Percentiles rank a stretch among this genome's conserved stretches.
These are phyloP conservation scores for Drosophila tripunctata DNA, from an alignment of 2,888 invertebrate genomes.

Conservation along the genomic window DNA sequence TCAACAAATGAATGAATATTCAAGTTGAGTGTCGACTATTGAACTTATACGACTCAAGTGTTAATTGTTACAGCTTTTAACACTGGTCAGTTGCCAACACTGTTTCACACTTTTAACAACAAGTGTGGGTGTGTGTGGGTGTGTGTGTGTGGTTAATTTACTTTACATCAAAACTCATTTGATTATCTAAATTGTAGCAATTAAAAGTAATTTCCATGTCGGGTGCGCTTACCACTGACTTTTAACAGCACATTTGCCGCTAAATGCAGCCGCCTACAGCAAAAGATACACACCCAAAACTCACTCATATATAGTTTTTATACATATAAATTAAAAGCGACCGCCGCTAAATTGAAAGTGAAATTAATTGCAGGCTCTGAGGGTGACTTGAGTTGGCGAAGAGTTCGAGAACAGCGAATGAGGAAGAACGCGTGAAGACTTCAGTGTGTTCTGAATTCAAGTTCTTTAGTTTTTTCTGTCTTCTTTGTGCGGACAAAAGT, in stretches of 20 bases:
- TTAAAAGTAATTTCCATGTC: conserved; percentile 76
- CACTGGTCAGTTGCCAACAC: conserved; percentile 16
- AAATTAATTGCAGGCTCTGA: conserved; percentile 76
- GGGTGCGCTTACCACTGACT: conserved; percentile 23
- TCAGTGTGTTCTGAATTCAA: not conserved
- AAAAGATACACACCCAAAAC: conserved; percentile 5
- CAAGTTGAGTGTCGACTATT: not conserved
- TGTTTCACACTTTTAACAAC: conserved; percentile 5
- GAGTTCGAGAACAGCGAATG: not conserved
- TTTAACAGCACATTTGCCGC: conserved; percentile 59
- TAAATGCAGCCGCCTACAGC: conserved; percentile 50
- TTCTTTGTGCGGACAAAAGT: conserved; percentile 26
- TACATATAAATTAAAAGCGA: conserved; percentile 37
- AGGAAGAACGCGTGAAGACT: not conserved
- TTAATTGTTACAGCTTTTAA: conserved; percentile 38
- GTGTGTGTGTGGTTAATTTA: conserved; percentile 49
- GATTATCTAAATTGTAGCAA: conserved; percentile 78
- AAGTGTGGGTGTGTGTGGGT: conserved; percentile 2
- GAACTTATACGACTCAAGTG: conserved; percentile 23
- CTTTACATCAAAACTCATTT: conserved; percentile 67
- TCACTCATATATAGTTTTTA: not conserved
- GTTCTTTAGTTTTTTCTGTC: conserved; percentile 1
- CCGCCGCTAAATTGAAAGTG: conserved; percentile 76
- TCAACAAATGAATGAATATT: conserved; percentile 1
- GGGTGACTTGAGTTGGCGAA: conserved; percentile 26